Conservation (phyloP, 2,113 vertebrate genomes). For the Dasypus novemcinctus region DNA sequence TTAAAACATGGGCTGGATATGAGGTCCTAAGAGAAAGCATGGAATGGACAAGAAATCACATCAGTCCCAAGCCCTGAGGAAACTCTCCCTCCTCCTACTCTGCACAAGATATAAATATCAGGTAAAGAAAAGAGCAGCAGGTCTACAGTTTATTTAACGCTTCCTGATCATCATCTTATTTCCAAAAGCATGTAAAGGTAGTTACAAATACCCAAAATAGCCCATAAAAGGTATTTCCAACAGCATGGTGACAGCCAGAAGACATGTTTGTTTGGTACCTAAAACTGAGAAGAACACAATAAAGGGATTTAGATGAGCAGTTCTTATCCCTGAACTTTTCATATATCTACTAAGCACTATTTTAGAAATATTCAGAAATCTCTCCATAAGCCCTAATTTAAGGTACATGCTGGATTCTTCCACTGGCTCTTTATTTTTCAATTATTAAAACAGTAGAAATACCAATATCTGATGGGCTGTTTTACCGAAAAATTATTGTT, state of each 20-base stretch:
- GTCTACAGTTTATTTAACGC: not conserved
- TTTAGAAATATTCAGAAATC: constrained; percentile 28
- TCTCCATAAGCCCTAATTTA: not conserved
- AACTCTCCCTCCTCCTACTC: constrained; percentile 4
- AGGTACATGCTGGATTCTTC: not conserved
- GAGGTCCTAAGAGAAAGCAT: not conserved
- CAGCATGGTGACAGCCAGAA: not conserved
- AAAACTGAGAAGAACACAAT: constrained; percentile 8
- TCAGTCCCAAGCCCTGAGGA: not conserved
- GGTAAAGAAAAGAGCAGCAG: not conserved
- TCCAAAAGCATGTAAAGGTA: constrained; percentile 10
- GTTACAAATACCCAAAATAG: not conserved
- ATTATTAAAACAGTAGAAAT: not conserved
- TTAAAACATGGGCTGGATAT: constrained; percentile 7
- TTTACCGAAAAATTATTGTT: constrained; percentile 34
- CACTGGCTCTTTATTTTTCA: constrained; percentile 19
- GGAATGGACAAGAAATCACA: not conserved
- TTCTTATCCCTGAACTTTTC: constrained; percentile 3
- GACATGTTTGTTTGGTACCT: not conserved
- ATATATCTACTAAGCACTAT: not conserved
- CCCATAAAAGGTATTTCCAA: not conserved
- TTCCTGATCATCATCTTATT: not conserved
- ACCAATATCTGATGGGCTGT: not conserved
- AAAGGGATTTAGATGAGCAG: not conserved
- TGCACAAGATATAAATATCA: not conserved